Percentiles rank a stretch among this genome's conserved stretches.
These are phyloP conservation scores for Rhadina sibilatrix DNA, from an alignment of 2,113 vertebrate genomes.

Conservation along the genomic window DNA sequence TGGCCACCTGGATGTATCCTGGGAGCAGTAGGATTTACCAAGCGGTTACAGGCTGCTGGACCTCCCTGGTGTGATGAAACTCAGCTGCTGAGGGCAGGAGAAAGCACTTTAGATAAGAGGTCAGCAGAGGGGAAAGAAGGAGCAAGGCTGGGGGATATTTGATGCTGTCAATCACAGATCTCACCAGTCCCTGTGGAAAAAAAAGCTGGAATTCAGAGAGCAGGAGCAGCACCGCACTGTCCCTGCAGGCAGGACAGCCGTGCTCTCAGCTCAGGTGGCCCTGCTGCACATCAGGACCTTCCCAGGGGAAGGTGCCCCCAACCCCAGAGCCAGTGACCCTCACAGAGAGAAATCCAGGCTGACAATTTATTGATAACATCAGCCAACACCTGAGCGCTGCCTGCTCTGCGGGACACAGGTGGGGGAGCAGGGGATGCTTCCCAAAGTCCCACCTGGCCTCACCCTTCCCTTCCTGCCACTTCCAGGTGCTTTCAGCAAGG, in stretches of 20 bases:
- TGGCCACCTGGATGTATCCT: neutral
- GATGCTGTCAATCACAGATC: neutral
- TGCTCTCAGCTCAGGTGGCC: neutral
- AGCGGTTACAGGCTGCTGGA: neutral
- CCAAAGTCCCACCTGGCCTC: constrained; percentile 19
- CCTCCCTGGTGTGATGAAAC: constrained; percentile 44
- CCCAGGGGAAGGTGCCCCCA: neutral
- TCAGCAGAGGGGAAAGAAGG: neutral
- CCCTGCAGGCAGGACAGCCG: neutral
- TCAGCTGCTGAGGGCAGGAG: constrained; percentile 76
- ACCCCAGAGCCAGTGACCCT: constrained; percentile 28
- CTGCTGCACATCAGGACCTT: neutral
- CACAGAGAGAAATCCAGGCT: constrained; percentile 18
- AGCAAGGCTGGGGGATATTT: neutral
- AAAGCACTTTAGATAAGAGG: constrained; percentile 48
- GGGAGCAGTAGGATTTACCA: neutral
- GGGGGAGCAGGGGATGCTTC: neutral
- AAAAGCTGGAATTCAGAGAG: neutral
- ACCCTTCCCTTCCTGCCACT: constrained; percentile 24
- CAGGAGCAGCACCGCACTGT: neutral
- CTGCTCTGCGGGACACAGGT: neutral
- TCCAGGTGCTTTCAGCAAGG: constrained; percentile 72
- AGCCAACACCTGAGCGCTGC: constrained; percentile 69
- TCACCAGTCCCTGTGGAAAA: neutral
- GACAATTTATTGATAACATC: constrained; percentile 81